Conservation (phyloP, 2,888 invertebrate genomes). For the Orthonychiurus folsomi region DNA sequence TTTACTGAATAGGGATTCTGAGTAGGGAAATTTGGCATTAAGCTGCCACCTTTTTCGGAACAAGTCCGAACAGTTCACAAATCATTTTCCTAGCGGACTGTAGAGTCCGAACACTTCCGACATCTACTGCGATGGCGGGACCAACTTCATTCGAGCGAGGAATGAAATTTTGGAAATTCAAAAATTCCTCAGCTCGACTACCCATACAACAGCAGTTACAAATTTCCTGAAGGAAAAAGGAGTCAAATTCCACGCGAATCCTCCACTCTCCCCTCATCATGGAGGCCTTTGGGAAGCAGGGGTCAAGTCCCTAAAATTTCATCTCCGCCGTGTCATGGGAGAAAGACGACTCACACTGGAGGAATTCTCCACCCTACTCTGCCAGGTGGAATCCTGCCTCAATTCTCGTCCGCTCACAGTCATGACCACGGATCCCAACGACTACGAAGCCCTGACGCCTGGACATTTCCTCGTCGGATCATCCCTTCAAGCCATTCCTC, state of each 20-base stretch:
- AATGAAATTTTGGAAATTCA: neutral
- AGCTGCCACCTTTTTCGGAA: no score
- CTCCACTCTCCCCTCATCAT: slow-evolving; percentile 16
- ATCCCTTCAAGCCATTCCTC: slow-evolving; percentile 8
- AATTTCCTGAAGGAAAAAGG: neutral
- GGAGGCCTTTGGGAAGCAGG: slow-evolving; percentile 19
- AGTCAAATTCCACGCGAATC: slow-evolving; percentile 11
- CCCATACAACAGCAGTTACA: neutral
- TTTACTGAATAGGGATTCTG: no score
- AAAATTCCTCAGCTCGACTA: no score
- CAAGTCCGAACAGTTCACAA: no score
- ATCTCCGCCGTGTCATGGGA: neutral
- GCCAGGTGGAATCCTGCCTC: slow-evolving; percentile 14
- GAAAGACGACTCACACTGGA: slow-evolving; percentile 7
- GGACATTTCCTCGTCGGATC: slow-evolving; percentile 25
- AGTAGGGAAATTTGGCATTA: no score
- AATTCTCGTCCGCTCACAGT: slow-evolving; percentile 11
- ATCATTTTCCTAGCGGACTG: no score
- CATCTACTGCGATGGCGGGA: slow-evolving; percentile 5
- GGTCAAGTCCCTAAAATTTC: slow-evolving; percentile 10
- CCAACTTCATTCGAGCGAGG: neutral
- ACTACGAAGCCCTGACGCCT: slow-evolving; percentile 38
- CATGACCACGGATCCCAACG: slow-evolving; percentile 31
- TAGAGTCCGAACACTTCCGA: neutral
- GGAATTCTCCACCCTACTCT: slow-evolving; percentile 8